Evolutionary conservation across 1,140 invertebrate genomes (phyloP).

Genomic region (Linepithema humile): DNA sequence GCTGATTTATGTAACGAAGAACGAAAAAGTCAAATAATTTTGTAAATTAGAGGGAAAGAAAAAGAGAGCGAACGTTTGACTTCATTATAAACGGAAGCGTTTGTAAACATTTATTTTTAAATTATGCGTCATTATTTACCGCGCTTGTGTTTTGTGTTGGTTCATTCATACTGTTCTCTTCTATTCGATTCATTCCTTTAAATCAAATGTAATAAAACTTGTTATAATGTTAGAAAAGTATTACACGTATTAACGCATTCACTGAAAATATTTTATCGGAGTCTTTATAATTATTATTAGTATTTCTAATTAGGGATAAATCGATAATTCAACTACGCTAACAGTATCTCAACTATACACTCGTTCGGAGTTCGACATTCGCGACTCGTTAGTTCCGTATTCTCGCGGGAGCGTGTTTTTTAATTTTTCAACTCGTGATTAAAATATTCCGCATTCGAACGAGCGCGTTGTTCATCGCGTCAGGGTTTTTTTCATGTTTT

Average conservation of each 20-base stretch:
- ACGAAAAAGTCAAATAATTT: too few species aligned
- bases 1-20: too few species aligned
- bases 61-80: too few species aligned
- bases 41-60: too few species aligned
- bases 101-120: constrained; percentile 2
- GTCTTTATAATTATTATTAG: not conserved
- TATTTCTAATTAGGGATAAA: not conserved
- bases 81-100: too few species aligned
- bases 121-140: too few species aligned
- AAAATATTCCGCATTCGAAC: constrained; percentile 16
- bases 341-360: not conserved
- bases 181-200: too few species aligned
- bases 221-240: not conserved
- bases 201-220: not conserved
- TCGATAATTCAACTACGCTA: not conserved
- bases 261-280: not conserved
- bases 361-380: not conserved
- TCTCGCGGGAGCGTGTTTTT: not conserved
- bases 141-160: too few species aligned
- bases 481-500: too few species aligned
- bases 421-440: constrained; percentile 17
- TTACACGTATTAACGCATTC: not conserved
- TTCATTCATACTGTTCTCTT: too few species aligned
- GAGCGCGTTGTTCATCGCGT: constrained; percentile 10
- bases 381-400: constrained; percentile 4